Conservation (phyloP, 2,888 invertebrate species). For the Liodrosophila aerea region DNA sequence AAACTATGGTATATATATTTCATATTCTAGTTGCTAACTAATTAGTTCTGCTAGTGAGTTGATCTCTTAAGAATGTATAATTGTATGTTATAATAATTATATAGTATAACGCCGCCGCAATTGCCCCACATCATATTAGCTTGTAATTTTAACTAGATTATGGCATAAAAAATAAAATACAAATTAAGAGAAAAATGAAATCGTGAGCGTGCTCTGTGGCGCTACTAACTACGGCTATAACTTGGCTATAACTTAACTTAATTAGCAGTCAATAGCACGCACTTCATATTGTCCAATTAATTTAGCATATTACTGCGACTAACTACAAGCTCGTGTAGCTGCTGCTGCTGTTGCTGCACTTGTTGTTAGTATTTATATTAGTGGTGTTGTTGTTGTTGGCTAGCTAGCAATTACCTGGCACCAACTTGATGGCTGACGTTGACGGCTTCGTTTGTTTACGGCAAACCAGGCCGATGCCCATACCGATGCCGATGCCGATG, state of each 20-base stretch:
- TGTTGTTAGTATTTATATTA: conserved; percentile 19
- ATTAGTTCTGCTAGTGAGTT: no score
- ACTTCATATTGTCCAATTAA: conserved; percentile 78
- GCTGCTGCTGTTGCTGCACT: conserved; percentile 32
- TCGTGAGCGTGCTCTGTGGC: conserved; percentile 41
- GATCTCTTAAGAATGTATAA: no score
- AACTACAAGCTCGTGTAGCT: conserved; percentile 39
- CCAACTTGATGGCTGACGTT: conserved; percentile 47
- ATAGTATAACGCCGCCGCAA: no score
- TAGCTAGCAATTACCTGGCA: conserved; percentile 58
- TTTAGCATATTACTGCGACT: conserved; percentile 74
- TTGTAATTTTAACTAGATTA: no score
- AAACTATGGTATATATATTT: no score
- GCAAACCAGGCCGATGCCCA: neutral
- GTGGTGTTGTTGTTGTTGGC: conserved; percentile 16
- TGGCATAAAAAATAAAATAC: no score
- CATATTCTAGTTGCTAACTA: no score
- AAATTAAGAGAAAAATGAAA: no score
- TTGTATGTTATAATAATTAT: no score
- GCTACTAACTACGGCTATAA: conserved; percentile 45
- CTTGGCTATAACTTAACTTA: conserved; percentile 67
- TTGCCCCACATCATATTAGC: neutral
- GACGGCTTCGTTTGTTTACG: conserved; percentile 65
- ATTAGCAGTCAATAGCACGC: conserved; percentile 80
- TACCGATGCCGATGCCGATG: conserved; percentile 48